phyloP scores from a whole-genome alignment of 2,888 invertebrate species.

The Disparrhopalites patrizii region DNA sequence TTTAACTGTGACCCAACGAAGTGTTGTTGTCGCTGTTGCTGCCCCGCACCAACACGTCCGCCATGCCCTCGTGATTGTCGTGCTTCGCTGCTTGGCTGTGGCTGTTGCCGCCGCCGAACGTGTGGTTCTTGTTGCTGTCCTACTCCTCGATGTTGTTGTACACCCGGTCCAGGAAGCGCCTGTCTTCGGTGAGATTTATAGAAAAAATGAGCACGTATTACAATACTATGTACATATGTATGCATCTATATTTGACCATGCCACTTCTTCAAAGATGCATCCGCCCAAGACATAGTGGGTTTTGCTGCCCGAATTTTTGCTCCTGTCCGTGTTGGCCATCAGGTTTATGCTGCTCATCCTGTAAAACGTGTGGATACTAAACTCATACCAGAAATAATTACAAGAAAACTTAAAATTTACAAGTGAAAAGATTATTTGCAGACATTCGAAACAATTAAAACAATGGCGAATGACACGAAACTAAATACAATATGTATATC shows the following conservation, averaged over 20 bases:
- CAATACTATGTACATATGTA: too few species aligned
- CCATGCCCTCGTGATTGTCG: not conserved
- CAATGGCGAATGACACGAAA: too few species aligned
- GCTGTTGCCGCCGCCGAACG: not conserved
- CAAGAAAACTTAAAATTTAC: too few species aligned
- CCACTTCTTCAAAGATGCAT: not conserved
- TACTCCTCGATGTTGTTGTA: not conserved
- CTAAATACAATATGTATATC: too few species aligned
- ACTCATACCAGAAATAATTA: too few species aligned
- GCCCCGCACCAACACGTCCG: not conserved
- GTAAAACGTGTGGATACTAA: conserved; percentile 2
- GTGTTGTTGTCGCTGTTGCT: not conserved
- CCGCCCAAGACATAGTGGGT: not conserved
- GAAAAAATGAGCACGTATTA: too few species aligned
- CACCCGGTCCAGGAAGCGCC: not conserved
- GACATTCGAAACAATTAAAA: too few species aligned
- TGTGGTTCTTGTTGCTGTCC: not conserved
- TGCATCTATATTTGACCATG: not conserved
- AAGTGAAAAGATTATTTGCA: too few species aligned
- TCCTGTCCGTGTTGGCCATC: not conserved
- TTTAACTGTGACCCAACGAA: not conserved
- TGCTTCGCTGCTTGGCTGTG: not conserved
- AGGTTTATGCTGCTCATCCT: not conserved
- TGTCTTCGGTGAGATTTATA: not conserved
- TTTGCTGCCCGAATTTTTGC: not conserved